phyloP scores from a whole-genome alignment of 2,888 invertebrate species.

The Anticlea derivata region DNA sequence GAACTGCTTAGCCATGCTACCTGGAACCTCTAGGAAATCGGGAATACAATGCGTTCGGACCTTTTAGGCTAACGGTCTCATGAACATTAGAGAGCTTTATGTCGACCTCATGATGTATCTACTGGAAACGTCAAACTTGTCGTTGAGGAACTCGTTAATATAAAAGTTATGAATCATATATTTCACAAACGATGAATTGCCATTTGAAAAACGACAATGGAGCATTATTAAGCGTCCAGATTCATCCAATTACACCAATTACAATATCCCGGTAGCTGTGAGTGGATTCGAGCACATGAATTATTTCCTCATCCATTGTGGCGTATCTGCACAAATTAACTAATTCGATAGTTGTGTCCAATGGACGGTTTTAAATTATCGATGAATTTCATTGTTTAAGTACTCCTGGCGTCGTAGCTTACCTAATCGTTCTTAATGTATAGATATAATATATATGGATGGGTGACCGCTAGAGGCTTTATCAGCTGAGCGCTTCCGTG shows the following conservation, averaged over 20 bases:
- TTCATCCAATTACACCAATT: slow-evolving; percentile 83
- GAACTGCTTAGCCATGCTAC: too few species aligned
- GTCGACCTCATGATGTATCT: too few species aligned
- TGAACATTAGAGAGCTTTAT: too few species aligned
- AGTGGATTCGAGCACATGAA: slow-evolving; percentile 60
- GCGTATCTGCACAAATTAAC: slow-evolving; percentile 81
- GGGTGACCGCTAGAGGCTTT: too few species aligned
- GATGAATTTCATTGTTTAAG: slow-evolving; percentile 21
- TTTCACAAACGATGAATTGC: slow-evolving; percentile 79
- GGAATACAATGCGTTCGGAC: too few species aligned
- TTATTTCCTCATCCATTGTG: slow-evolving; percentile 82
- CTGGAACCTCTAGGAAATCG: too few species aligned
- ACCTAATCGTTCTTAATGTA: too few species aligned
- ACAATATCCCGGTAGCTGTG: slow-evolving; percentile 75
- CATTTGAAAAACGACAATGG: slow-evolving; percentile 79
- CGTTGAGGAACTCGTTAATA: slow-evolving; percentile 56
- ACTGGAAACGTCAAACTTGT: background rate
- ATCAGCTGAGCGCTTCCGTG: too few species aligned
- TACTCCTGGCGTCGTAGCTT: too few species aligned
- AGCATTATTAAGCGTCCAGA: slow-evolving; percentile 81
- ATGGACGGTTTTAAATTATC: slow-evolving; percentile 21
- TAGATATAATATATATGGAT: too few species aligned
- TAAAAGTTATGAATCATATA: slow-evolving; percentile 76
- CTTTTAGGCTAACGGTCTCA: too few species aligned
- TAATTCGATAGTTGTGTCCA: slow-evolving; percentile 65